Conservation (phyloP, 2,797 vertebrate genomes). For the Graptemys geographica region DNA sequence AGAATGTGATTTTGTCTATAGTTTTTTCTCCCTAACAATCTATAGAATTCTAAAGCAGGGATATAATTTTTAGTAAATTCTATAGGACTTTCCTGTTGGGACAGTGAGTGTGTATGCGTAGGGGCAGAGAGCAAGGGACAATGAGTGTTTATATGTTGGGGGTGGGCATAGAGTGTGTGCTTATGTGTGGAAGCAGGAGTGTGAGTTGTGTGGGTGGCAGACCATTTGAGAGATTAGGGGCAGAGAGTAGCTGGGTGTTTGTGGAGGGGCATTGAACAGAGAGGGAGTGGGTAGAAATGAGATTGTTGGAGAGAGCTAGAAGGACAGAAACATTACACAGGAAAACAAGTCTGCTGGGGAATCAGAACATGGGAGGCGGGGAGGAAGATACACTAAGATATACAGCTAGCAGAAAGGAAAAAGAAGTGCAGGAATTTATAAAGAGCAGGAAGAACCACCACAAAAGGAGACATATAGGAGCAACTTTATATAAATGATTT, state of each 20-base stretch:
- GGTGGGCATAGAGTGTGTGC: not conserved
- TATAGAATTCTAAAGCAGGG: not conserved
- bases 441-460: slow-evolving; percentile 15
- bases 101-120: not conserved
- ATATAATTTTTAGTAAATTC: not conserved
- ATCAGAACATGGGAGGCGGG: not conserved
- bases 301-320: not conserved
- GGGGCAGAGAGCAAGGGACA: not conserved
- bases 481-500: slow-evolving; percentile 26
- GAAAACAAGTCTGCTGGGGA: slow-evolving; percentile 17
- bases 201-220: not conserved
- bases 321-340: not conserved
- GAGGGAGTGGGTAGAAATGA: not conserved
- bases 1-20: not conserved
- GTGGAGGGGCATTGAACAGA: not conserved
- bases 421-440: not conserved
- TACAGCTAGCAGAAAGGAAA: slow-evolving; percentile 7
- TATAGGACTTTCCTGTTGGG: not conserved
- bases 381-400: not conserved
- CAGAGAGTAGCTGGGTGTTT: not conserved
- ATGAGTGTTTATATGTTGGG: not conserved
- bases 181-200: not conserved
- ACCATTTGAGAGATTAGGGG: not conserved
- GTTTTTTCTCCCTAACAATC: not conserved
- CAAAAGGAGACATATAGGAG: slow-evolving; percentile 8